Percentiles rank a stretch among this genome's conserved stretches.
These are phyloP conservation scores for Holothuria leucospilota DNA, from an alignment of 53 echinoderm and acorn worm genomes.

Conservation along the genomic window DNA sequence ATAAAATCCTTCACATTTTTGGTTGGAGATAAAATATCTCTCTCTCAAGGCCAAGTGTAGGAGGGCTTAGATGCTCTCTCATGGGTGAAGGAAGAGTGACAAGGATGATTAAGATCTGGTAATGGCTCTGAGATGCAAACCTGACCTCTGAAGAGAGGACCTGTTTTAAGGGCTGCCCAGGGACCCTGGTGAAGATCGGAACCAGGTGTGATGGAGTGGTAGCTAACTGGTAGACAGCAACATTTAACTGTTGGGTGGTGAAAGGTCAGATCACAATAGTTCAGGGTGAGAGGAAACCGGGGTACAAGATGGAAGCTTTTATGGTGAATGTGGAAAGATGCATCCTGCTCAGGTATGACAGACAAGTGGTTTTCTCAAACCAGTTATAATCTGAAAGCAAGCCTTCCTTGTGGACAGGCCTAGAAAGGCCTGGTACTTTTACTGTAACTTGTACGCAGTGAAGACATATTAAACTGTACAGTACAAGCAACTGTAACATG, in stretches of 20 bases:
- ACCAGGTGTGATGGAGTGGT: slow-evolving; percentile 36
- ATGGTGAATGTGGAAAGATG: slow-evolving; percentile 38
- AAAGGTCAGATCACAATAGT: slow-evolving; percentile 35
- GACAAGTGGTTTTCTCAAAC: slow-evolving; percentile 9
- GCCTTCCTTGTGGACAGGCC: too few relatives aligned
- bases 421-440: too few relatives aligned
- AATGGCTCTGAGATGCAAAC: background rate
- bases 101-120: slow-evolving; percentile 20
- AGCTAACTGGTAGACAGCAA: slow-evolving; percentile 6
- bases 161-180: slow-evolving; percentile 39
- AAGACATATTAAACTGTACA: too few relatives aligned
- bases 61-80: slow-evolving; percentile 29
- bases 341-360: slow-evolving; percentile 24
- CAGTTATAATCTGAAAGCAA: too few relatives aligned
- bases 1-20: too few relatives aligned
- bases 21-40: too few relatives aligned
- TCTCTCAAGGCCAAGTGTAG: slow-evolving; percentile 28
- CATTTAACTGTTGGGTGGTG: slow-evolving; percentile 24
- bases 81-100: slow-evolving; percentile 38
- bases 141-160: slow-evolving; percentile 8
- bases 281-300: slow-evolving; percentile 37
- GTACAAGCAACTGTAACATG: too few relatives aligned
- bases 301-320: slow-evolving; percentile 28
- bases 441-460: too few relatives aligned
- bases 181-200: slow-evolving; percentile 25